Evolutionary conservation across 2,888 invertebrate species (phyloP), one percentile per base, ranked within the genome.

Genomic region (Agrotis segetum): DNA sequence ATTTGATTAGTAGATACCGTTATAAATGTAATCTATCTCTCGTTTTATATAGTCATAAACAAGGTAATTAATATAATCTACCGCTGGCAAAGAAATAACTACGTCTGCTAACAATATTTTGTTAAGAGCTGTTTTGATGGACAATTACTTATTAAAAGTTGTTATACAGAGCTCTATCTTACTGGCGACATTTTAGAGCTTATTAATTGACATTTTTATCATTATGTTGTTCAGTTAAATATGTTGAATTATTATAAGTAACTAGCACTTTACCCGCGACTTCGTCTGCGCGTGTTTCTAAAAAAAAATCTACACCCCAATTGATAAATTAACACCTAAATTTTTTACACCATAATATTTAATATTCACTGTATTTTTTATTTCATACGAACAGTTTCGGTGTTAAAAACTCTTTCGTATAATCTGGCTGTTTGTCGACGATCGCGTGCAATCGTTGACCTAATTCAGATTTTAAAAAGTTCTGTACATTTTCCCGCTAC

Each of bases 381-480:
- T 67, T 79, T 67, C 46, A 17, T 52, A 53, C 53, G 19, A 68
- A 74, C 66, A 74, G 65, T 76, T 83, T 73, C 58, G 69, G 67
- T 74, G 75, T 83, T 75, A 74, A 81, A 80, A 86, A 86, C 82
- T 87, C 74, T 83, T 83, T 83, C 67, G 76, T 85, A 81, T 84
- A 82, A 82, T 85, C 74, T 81, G 82, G 75, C 85, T 86, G 86
- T 84, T 86, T 88, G 87, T 83, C 83, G 85, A 74, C 84, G 86
- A 88, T 89, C 88, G 89, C 87, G 85, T 83, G 85, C 84, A 83
- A 81, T 88, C 87, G 83, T 84, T 88, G 89, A 90, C 90, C 88
- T 87, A 89, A 79, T 89, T 91, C 86, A 82, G 74, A 85, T 83
- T 85, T 88, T 88, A 87, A 89, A 91, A 90, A 87, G 85, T 86